A percentile compares a stretch with the other conserved stretches of the same genome.
Conservation (phyloP, 2,797 vertebrate genomes). For the Distichodus sexfasciatus region DNA sequence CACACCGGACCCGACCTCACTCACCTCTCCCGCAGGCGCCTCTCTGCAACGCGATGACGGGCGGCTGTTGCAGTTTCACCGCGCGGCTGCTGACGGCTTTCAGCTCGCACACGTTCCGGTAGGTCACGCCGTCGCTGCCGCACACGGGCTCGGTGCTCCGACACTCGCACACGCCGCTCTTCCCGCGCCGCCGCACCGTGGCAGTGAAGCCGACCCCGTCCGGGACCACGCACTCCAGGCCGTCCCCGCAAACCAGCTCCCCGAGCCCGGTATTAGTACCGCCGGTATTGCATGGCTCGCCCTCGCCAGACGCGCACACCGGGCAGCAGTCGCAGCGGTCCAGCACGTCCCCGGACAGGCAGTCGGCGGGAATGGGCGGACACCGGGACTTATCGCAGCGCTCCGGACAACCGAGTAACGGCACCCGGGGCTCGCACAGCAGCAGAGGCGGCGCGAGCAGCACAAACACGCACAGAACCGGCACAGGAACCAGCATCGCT, state of each 20-base stretch:
- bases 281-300: constrained; percentile 77
- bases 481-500: too few species aligned
- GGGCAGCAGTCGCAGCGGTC: constrained; percentile 88
- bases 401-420: too few species aligned
- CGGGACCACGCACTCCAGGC: constrained; percentile 72
- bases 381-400: constrained; percentile 82
- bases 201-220: constrained; percentile 73
- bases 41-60: constrained; percentile 87
- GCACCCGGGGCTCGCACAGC: too few species aligned
- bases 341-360: constrained; percentile 70
- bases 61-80: constrained; percentile 71
- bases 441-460: too few species aligned
- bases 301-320: constrained; percentile 84
- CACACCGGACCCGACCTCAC: constrained; percentile 2
- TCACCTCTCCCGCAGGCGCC: constrained; percentile 86
- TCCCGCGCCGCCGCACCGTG: constrained; percentile 78
- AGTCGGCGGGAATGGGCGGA: constrained; percentile 70
- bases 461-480: too few species aligned
- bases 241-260: constrained; percentile 77
- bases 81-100: constrained; percentile 80
- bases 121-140: constrained; percentile 89
- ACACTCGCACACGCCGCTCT: constrained; percentile 79
- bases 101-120: constrained; percentile 86
- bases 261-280: too few species aligned
- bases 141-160: constrained; percentile 81